Evolutionary conservation across 2,113 vertebrate genomes (phyloP).

Genomic region (Macaca nemestrina): DNA sequence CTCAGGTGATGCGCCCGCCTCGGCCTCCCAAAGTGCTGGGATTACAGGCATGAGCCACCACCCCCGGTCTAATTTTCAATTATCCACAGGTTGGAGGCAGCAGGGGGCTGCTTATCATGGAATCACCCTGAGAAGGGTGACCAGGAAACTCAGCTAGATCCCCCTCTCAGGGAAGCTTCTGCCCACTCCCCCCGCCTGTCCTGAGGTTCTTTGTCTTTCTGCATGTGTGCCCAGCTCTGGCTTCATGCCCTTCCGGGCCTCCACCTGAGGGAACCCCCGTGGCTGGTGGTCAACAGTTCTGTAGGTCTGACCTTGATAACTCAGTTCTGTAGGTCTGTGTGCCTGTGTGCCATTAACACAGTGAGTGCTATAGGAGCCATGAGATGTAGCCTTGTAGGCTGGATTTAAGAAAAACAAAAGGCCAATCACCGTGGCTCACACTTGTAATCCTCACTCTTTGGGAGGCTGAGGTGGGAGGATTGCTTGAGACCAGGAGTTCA

Average conservation of each 20-base stretch:
- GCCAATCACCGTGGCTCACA: too few species aligned
- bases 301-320: not conserved
- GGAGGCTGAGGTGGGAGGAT: too few species aligned
- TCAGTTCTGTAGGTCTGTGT: not conserved
- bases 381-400: not conserved
- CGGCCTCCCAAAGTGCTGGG: too few species aligned
- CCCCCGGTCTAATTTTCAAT: not conserved
- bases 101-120: not conserved
- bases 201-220: not conserved
- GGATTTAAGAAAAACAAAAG: not conserved
- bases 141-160: not conserved
- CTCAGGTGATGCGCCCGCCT: too few species aligned
- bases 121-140: too few species aligned
- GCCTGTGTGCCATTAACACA: not conserved
- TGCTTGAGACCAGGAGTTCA: too few species aligned
- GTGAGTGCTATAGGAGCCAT: rapidly evolving
- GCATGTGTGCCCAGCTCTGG: not conserved
- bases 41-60: too few species aligned
- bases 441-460: too few species aligned
- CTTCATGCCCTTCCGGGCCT: not conserved
- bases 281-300: not conserved
- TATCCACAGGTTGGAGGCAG: not conserved
- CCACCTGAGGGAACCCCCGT: not conserved
- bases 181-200: not conserved
- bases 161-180: not conserved